Evolutionary conservation across 2,113 vertebrate genomes (phyloP), one percentile per base, ranked within the genome.

Genomic region (Sialia sialis): DNA sequence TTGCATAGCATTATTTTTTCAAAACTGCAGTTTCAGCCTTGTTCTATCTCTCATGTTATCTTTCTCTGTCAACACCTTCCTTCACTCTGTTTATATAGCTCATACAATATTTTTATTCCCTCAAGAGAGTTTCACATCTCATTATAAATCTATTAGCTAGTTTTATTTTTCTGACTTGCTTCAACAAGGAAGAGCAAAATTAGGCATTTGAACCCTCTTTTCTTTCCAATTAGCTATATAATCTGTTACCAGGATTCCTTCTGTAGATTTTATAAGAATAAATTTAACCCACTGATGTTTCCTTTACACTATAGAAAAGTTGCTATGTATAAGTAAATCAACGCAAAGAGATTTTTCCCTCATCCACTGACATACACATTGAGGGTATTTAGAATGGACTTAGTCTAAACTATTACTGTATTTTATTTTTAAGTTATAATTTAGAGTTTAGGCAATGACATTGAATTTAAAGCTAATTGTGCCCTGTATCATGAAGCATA

Each of bases 101-200:
- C 75, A 77, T 89, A n/a, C 52, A 88, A 76, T 95, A 52, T 60
- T 95, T 92, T 92, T 84, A 76, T 93, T 84, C 80, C 19, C 6
- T 87, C 60, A 74, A 48, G 67, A 66, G 49, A 46, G 9, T 81
- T 94, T 91, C 38, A 76, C 52, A 46, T 93, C 66, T 91, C 69
- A 72, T 78, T 93, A 63, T 34, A 78, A 70, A 78, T 70, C 41
- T 68, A 41, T 79, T 41, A 87, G 83, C 41, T 60, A 62, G 55
- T 90, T 86, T 59, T 6, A 29, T 84, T 95, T 95, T 83, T 90
- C 80, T 86, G 68, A 55, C 56, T 83, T 91, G 67, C 39, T 85
- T 75, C 70, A 79, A 48, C 43, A 39, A 87, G 32, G 29, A 69
- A 27, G 48, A 82, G 62, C n/a, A 82, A 79, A 95, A 82, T 36